Base-by-base conservation (phyloP, 2,888 invertebrate species). In the Torymus tubicola region DNA sequence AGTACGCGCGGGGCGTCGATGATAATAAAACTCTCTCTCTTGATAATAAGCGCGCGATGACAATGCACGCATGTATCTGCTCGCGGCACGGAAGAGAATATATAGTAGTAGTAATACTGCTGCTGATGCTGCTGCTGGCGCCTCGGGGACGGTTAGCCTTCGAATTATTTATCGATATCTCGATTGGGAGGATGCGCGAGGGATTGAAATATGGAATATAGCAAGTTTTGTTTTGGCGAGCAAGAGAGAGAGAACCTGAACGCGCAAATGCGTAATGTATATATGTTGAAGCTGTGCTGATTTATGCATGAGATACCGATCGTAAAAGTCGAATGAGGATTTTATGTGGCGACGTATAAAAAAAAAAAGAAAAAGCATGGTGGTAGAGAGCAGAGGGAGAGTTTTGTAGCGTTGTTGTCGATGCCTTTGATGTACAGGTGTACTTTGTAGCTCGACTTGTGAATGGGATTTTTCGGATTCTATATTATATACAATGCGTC, bases 31-130 rank as follows among this genome's bases (percentile, higher is more conserved):
- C 74, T 63, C 24, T 55, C 24, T 58, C 60, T 11, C 77, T 31
- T 60, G 80, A 80, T 77, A 72, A 80, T 80, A 80, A 72, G 76
- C 72, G 63, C 31, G 57, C 72, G 72, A 80, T 80, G 80, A 80
- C 76, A 72, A 77, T 76, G 80, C 76, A 80, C 5, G 24, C 18
- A n/a, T 24, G 67, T n/a, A n/a, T n/a, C n/a, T n/a, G 42, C 42
- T 42, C 8, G 42, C 42, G 42, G 42, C 42, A 8, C 42, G 42
- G 42, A 42, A 12, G 13, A 12, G 50, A 21, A 42, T 24, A 42
- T 31, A 63, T 16, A n/a, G 55, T 18, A 71, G 71, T 77, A 57
- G 57, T 57, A 16, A 52, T 65, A 70, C 52, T 57, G 24, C 64
- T 69, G 21, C 52, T 57, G 24, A 24, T 57, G 24, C 64, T 69